Conservation (phyloP, 2,113 vertebrate genomes). For the Petrocephalus microphthalmus region DNA sequence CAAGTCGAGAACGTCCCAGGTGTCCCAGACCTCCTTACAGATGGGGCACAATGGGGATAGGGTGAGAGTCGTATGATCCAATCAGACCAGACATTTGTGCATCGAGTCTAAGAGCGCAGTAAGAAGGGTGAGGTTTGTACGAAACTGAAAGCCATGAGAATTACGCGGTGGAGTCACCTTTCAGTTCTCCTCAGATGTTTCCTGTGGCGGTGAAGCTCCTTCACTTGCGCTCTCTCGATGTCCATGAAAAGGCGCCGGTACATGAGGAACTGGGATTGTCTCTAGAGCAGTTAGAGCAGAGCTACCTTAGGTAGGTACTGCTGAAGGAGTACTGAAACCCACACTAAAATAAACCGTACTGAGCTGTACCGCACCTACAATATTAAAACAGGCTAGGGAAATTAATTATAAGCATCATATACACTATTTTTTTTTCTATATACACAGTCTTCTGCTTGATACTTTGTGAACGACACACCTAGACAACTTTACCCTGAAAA, state of each 20-base stretch:
- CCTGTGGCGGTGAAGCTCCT: constrained; percentile 64
- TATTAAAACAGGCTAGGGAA: neutral
- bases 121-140: neutral
- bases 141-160: neutral
- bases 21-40: neutral
- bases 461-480: neutral
- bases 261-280: constrained; percentile 68
- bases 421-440: no score
- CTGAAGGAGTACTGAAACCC: neutral
- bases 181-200: constrained; percentile 66
- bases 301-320: neutral
- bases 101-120: neutral
- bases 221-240: constrained; percentile 72
- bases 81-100: neutral
- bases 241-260: constrained; percentile 75
- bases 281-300: constrained; percentile 44
- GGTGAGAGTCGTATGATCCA: neutral
- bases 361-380: neutral
- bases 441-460: neutral
- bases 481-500: neutral
- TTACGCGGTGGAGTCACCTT: constrained; percentile 43
- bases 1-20: neutral
- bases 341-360: neutral
- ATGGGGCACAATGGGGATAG: neutral
- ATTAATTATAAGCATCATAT: neutral